Evolutionary conservation across 2,888 invertebrate genomes (phyloP).

Genomic region (Lepidocyrtinus sp.): DNA sequence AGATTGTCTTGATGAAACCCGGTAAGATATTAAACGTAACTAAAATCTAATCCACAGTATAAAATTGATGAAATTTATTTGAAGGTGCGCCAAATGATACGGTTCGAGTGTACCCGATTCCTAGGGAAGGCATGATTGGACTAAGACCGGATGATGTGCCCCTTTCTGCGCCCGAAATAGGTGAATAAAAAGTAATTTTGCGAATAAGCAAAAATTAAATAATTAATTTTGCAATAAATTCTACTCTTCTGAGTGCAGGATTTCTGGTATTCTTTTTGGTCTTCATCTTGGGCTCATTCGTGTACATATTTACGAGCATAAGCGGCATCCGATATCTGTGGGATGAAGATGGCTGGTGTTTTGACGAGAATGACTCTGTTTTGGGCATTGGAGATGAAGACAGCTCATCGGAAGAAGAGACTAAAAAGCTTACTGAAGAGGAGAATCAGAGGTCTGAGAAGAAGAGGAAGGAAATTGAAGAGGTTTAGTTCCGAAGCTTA

Average conservation of each 20-base stretch:
- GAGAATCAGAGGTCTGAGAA: slow-evolving; percentile 36
- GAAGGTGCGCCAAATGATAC: slow-evolving; percentile 38
- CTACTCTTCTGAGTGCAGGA: not conserved
- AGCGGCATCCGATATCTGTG: slow-evolving; percentile 33
- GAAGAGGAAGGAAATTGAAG: slow-evolving; percentile 46
- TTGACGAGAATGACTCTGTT: slow-evolving; percentile 33
- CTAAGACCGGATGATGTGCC: slow-evolving; percentile 16
- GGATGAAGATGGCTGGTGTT: slow-evolving; percentile 41
- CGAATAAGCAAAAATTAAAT: no score
- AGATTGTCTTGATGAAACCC: slow-evolving; percentile 54
- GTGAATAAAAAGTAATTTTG: no score
- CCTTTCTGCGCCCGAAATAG: slow-evolving; percentile 35
- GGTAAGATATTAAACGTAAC: slow-evolving; percentile 33
- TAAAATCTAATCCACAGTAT: no score
- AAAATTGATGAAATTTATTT: no score
- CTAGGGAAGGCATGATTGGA: slow-evolving; percentile 43
- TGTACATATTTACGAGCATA: slow-evolving; percentile 43
- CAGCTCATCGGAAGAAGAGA: slow-evolving; percentile 27
- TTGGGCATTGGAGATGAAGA: not conserved
- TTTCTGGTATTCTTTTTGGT: slow-evolving; percentile 33
- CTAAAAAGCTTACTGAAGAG: no score
- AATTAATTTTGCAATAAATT: no score
- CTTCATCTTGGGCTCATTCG: slow-evolving; percentile 43
- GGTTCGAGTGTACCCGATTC: slow-evolving; percentile 46
- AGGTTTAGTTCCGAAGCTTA: no score